These are phyloP conservation scores for Melanchra persicariae DNA, from an alignment of 2,888 invertebrate species.

Conservation along the genomic window DNA sequence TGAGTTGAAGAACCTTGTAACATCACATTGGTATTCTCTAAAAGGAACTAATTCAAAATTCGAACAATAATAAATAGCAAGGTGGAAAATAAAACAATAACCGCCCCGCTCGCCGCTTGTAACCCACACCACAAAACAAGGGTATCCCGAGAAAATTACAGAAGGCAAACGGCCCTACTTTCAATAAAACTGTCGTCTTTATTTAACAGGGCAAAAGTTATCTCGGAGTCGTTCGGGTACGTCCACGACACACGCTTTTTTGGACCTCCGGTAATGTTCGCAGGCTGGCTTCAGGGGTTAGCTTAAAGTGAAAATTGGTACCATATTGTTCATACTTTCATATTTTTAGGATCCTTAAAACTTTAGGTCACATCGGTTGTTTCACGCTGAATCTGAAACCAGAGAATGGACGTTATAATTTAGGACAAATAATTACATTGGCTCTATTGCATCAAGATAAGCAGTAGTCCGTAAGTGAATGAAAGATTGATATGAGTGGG, in stretches of 20 bases:
- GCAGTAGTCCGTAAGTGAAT: not conserved
- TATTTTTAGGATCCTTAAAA: not conserved
- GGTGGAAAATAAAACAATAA: slow-evolving; percentile 1
- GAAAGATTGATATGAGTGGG: not conserved
- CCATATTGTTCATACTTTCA: not conserved
- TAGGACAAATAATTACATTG: not conserved
- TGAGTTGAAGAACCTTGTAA: too few species aligned
- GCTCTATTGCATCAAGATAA: not conserved
- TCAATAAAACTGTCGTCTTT: slow-evolving; percentile 91
- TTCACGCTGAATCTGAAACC: not conserved
- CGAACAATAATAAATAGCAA: too few species aligned
- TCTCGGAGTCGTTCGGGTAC: slow-evolving; percentile 74
- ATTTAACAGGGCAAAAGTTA: slow-evolving; percentile 89
- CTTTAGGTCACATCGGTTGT: not conserved
- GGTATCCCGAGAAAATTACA: slow-evolving; percentile 88
- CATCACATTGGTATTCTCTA: not conserved
- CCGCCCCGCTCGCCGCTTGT: slow-evolving; percentile 17
- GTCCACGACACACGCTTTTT: slow-evolving; percentile 68
- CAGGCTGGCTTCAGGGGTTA: slow-evolving; percentile 37
- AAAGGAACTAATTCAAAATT: too few species aligned
- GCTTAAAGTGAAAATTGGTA: slow-evolving; percentile 23
- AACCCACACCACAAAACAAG: slow-evolving; percentile 72
- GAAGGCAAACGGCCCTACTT: slow-evolving; percentile 89
- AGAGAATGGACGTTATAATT: not conserved
- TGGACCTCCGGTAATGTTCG: slow-evolving; percentile 52